Evolutionary conservation across 1,140 invertebrate genomes (phyloP), one percentile per base, ranked within the genome.

Genomic region (Cyclargus thomasi): DNA sequence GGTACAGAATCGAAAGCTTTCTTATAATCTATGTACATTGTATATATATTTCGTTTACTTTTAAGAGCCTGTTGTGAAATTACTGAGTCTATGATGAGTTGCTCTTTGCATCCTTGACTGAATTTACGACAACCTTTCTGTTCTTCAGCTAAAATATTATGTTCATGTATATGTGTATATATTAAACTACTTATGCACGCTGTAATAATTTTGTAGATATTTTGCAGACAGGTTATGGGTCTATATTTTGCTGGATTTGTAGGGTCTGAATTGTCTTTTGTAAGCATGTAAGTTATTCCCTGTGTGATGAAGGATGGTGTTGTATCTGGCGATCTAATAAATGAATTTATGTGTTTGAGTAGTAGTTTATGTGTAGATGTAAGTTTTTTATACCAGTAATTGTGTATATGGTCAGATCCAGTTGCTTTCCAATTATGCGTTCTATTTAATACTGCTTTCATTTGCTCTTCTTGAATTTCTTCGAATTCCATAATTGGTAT

Each of bases 81-180:
- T 21, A 20, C 29, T 1, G 69, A 63, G 39, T 69, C 71, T 36
- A 75, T 74, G 8, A 64, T 66, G 5, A 77, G n/a, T 20, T 76
- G 72, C 67, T 74, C 74, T 55, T 74, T 74, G 23, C 72, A 76
- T 8, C 74, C 74, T 35, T 63, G 63, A 16, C 18, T 29, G n/a
- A 21, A n/a, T 62, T 67, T 71, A 6, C 73, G 59, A 22, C 74
- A 76, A 0, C 74, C 70, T 57, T 74, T 76, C 35, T 76, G 72
- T 65, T 76, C 67, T 64, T 74, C 70, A 2, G 72, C 39, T 66
- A 72, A 16, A n/a, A 76, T 68, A 22, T 70, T 72, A 57, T 76
- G 29, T 11, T 70, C 14, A 16, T 53, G n/a, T 16, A 70, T 23
- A 20, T 76, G 74, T 62, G 1, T 47, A 11, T 74, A 67, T 2